phyloP scores from a whole-genome alignment of 2,113 vertebrate genomes.

The Ictalurus furcatus region DNA sequence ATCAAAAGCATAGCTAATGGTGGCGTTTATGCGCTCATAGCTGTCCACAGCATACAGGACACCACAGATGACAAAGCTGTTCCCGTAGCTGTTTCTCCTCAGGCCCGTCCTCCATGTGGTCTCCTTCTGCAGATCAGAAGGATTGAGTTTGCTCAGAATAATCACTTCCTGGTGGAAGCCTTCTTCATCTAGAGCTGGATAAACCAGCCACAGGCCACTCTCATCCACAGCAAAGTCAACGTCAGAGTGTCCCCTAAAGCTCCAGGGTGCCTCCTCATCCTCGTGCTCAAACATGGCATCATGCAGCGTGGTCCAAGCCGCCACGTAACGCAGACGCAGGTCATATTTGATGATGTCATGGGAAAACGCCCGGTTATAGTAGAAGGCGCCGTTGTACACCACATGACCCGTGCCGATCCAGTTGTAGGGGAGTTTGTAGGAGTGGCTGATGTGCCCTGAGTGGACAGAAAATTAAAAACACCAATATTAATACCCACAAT shows the following conservation, averaged over 20 bases:
- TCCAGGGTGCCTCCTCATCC: conserved; percentile 76
- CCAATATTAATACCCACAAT: not conserved
- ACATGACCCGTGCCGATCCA: conserved; percentile 93
- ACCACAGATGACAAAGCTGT: conserved; percentile 92
- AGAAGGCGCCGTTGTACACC: conserved; percentile 87
- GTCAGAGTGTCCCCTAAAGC: conserved; percentile 79
- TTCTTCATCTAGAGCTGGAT: conserved; percentile 87
- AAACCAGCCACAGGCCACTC: conserved; percentile 91
- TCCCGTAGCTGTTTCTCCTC: conserved; percentile 84
- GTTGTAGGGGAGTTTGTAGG: conserved; percentile 93
- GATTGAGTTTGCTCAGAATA: conserved; percentile 84
- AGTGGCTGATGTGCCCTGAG: conserved; percentile 77
- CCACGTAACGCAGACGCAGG: conserved; percentile 84
- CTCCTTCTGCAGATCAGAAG: conserved; percentile 83
- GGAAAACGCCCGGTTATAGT: conserved; percentile 93
- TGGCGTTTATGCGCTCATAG: conserved; percentile 81
- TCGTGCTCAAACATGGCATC: conserved; percentile 85
- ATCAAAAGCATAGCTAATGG: conserved; percentile 93
- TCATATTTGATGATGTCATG: conserved; percentile 91
- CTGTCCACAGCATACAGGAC: conserved; percentile 91
- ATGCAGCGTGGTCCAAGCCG: conserved; percentile 89
- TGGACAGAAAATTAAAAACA: conserved; percentile 33
- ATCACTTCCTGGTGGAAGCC: conserved; percentile 90
- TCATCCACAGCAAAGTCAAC: conserved; percentile 93
- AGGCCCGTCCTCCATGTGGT: conserved; percentile 89